Evolutionary conservation across 2,113 vertebrate species (phyloP).

Genomic region (Daubentonia madagascariensis): DNA sequence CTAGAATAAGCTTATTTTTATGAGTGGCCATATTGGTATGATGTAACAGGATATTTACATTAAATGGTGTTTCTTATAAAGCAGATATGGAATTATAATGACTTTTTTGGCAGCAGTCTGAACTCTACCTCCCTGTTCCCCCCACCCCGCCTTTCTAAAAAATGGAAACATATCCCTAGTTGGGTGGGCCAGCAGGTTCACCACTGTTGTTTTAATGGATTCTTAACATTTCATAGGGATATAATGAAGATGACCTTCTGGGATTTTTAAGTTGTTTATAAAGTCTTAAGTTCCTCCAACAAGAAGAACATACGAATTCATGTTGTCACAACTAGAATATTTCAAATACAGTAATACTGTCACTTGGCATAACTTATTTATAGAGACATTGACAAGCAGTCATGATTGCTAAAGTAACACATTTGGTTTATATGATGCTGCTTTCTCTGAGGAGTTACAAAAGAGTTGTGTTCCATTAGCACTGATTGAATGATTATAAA

Average conservation of each 20-base stretch:
- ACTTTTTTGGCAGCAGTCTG: background rate
- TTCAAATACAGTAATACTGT: background rate
- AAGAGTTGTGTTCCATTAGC: background rate
- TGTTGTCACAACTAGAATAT: conserved; percentile 18
- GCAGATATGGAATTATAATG: background rate
- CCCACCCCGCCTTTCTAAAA: background rate
- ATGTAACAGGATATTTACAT: background rate
- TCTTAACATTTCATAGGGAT: conserved; percentile 39
- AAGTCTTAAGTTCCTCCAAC: background rate
- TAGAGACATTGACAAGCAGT: background rate
- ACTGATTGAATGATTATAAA: background rate
- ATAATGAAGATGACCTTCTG: conserved; percentile 38
- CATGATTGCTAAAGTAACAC: background rate
- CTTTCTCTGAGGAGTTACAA: background rate
- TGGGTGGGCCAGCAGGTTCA: background rate
- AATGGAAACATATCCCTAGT: background rate
- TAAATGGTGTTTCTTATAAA: background rate
- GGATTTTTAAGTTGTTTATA: conserved; percentile 37
- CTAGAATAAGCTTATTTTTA: background rate
- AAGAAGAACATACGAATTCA: conserved; percentile 8
- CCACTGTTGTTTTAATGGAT: background rate
- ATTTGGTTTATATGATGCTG: background rate
- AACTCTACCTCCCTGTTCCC: background rate
- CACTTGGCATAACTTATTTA: background rate
- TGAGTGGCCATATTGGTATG: background rate